Percentiles rank a stretch among this genome's conserved stretches.
Conservation (phyloP, 2,113 vertebrate genomes). For the Eleginops maclovinus region DNA sequence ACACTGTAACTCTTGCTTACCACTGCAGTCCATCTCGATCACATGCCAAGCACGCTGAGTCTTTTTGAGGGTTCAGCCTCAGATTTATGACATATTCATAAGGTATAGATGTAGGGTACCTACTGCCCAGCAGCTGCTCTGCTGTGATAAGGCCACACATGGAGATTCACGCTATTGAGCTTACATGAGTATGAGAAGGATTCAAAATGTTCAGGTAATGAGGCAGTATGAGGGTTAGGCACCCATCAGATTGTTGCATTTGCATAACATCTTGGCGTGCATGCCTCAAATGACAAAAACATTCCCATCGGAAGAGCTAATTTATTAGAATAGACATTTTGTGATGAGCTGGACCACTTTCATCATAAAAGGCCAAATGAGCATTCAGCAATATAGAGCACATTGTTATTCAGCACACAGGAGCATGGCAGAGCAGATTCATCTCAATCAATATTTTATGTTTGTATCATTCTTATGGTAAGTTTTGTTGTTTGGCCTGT, state of each 20-base stretch:
- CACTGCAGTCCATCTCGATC: slow-evolving; percentile 33
- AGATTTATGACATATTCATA: slow-evolving; percentile 63
- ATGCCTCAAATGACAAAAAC: slow-evolving; percentile 16
- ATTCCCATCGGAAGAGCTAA: slow-evolving; percentile 23
- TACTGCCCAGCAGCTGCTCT: slow-evolving; percentile 50
- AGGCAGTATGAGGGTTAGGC: slow-evolving; percentile 32
- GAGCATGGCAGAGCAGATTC: slow-evolving; percentile 18
- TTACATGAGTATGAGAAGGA: slow-evolving; percentile 20
- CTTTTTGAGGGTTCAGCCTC: slow-evolving; percentile 36
- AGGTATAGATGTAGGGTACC: slow-evolving; percentile 29
- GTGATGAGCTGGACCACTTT: not conserved
- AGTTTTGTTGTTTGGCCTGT: not conserved
- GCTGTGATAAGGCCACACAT: slow-evolving; percentile 61
- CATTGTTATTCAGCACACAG: slow-evolving; percentile 3
- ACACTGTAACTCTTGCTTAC: slow-evolving; percentile 14
- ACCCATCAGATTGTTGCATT: slow-evolving; percentile 36
- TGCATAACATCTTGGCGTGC: slow-evolving; percentile 48
- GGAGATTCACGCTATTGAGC: slow-evolving; percentile 52
- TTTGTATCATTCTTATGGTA: not conserved
- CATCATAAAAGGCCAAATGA: slow-evolving; percentile 28
- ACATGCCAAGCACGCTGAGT: slow-evolving; percentile 31
- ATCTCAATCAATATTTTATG: slow-evolving; percentile 5
- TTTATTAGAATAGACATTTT: slow-evolving; percentile 10
- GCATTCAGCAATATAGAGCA: slow-evolving; percentile 10
- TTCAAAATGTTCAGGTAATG: slow-evolving; percentile 53